phyloP scores from a whole-genome alignment of 2,888 invertebrate species.

The Adineta ricciae region DNA sequence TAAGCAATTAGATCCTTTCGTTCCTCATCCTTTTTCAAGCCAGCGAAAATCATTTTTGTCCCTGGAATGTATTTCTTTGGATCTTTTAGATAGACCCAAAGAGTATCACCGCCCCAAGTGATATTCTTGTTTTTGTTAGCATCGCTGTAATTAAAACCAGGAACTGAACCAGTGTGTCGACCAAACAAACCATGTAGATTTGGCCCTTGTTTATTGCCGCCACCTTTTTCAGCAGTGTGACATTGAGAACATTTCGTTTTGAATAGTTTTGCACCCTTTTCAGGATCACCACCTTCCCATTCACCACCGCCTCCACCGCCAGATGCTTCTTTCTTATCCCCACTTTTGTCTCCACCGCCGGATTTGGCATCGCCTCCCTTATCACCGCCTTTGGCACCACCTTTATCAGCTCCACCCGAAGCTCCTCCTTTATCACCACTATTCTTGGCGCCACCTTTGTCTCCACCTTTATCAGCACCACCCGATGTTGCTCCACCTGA shows the following conservation, averaged over 20 bases:
- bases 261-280: conserved; percentile 92
- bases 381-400: too few species aligned
- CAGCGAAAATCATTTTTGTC: conserved; percentile 98
- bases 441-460: neutral
- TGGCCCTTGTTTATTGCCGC: conserved; percentile 75
- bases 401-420: too few species aligned
- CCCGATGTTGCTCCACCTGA: too few species aligned
- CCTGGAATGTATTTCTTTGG: conserved; percentile 99
- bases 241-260: conserved; percentile 92
- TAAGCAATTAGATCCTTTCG: conserved; percentile 88
- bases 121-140: conserved; percentile 90
- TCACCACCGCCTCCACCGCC: neutral
- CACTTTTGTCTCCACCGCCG: neutral
- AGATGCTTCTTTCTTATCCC: neutral
- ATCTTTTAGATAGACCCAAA: conserved; percentile 89
- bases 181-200: conserved; percentile 83
- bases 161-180: conserved; percentile 84
- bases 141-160: conserved; percentile 81
- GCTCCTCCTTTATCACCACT: neutral
- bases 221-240: conserved; percentile 76
- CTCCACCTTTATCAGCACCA: neutral
- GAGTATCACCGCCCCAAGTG: conserved; percentile 81
- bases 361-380: too few species aligned
- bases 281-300: conserved; percentile 46
- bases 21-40: conserved; percentile 84